Conservation (phyloP, 2,797 vertebrate species). For the Nasua narica region DNA sequence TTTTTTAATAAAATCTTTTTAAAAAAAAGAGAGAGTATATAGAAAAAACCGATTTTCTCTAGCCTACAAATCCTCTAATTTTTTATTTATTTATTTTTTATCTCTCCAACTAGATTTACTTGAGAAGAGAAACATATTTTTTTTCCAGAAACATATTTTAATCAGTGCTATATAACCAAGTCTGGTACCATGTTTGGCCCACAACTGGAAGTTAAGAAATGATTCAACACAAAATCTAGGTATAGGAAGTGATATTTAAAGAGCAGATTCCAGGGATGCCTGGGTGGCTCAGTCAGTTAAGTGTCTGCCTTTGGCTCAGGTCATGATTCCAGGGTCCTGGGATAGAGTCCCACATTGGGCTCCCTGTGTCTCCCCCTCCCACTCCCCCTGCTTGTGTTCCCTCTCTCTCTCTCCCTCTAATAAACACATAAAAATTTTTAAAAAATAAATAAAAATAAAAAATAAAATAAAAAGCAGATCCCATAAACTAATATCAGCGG, state of each 20-base stretch:
- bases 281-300: too few species aligned
- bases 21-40: too few species aligned
- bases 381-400: too few species aligned
- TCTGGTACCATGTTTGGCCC: background rate
- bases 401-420: too few species aligned
- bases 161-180: background rate
- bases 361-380: too few species aligned
- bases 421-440: too few species aligned
- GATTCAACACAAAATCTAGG: conserved; percentile 15
- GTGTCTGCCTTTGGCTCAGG: too few species aligned
- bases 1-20: too few species aligned
- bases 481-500: background rate
- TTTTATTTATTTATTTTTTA: background rate
- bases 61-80: background rate
- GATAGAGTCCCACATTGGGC: accelerated
- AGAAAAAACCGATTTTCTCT: background rate
- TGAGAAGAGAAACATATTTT: too few species aligned
- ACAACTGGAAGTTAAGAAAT: background rate
- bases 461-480: background rate
- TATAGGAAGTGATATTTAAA: background rate
- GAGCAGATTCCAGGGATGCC: background rate
- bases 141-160: background rate
- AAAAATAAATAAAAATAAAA: too few species aligned
- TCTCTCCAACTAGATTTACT: background rate
- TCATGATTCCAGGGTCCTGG: too few species aligned